A percentile compares a stretch with the other conserved stretches of the same genome.
Conservation (phyloP, 2,888 invertebrate species). For the Tetramorium bicarinatum region DNA sequence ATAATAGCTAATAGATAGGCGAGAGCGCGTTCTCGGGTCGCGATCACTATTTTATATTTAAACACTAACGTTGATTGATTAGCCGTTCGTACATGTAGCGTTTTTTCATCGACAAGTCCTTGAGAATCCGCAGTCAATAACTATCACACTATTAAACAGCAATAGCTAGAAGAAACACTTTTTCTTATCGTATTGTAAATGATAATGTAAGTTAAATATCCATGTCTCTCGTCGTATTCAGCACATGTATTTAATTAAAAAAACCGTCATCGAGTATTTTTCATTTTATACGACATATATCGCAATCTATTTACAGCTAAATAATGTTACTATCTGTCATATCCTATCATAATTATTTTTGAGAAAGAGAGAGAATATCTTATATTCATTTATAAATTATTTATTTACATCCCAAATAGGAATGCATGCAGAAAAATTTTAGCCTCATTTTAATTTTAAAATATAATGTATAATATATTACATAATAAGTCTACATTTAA, state of each 20-base stretch:
- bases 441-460: too few species aligned
- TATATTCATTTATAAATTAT: not conserved
- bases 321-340: not conserved
- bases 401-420: not conserved
- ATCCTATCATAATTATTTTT: not conserved
- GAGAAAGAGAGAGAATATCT: too few species aligned
- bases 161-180: constrained; percentile 34
- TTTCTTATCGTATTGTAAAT: constrained; percentile 28
- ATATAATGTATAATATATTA: too few species aligned
- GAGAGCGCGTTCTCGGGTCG: not conserved
- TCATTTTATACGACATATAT: not conserved
- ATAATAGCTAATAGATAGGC: not conserved
- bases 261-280: constrained; percentile 1
- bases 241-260: constrained; percentile 39
- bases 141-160: constrained; percentile 24
- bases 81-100: not conserved
- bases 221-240: constrained; percentile 26
- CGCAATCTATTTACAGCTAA: not conserved
- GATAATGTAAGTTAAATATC: constrained; percentile 46
- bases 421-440: too few species aligned
- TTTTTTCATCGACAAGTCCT: constrained; percentile 32
- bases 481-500: too few species aligned
- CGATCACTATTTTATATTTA: not conserved
- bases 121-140: constrained; percentile 6
- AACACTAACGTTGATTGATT: not conserved